phyloP scores from a whole-genome alignment of 2,113 vertebrate species.

The Dermatemys mawii region DNA sequence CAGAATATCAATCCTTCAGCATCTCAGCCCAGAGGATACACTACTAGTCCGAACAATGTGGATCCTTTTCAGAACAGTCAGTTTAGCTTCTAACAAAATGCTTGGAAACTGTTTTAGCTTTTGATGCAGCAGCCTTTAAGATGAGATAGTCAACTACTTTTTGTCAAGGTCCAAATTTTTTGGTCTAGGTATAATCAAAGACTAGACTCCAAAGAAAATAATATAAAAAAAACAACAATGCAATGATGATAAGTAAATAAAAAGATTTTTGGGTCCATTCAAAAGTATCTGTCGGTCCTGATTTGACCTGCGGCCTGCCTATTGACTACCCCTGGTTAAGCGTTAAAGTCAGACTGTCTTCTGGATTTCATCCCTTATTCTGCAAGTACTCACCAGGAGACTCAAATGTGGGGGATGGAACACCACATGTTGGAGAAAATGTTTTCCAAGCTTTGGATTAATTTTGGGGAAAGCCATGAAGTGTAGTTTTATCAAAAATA shows the following conservation, averaged over 20 bases:
- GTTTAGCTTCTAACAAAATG: constrained; percentile 20
- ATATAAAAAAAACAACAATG: too few relatives aligned
- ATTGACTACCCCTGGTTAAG: not conserved
- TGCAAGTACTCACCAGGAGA: not conserved
- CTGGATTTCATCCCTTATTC: constrained; percentile 21
- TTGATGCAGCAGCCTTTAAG: not conserved
- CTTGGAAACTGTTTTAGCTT: not conserved
- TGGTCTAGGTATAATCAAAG: too few relatives aligned
- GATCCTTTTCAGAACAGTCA: not conserved
- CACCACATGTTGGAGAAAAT: constrained; percentile 46
- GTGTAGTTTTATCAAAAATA: not conserved
- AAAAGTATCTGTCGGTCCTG: too few relatives aligned
- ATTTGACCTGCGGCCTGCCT: too few relatives aligned
- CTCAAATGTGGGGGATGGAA: constrained; percentile 55
- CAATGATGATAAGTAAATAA: too few relatives aligned
- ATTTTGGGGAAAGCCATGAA: constrained; percentile 34
- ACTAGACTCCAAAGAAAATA: too few relatives aligned
- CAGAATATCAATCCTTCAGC: constrained; percentile 21
- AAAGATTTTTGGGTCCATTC: too few relatives aligned
- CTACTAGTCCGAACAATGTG: constrained; percentile 40
- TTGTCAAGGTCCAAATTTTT: too few relatives aligned
- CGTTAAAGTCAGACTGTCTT: constrained; percentile 61
- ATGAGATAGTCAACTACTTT: too few relatives aligned
- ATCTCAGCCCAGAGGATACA: not conserved
- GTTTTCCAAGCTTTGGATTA: constrained; percentile 58